A percentile compares a stretch with the other conserved stretches of the same genome.
Conservation (phyloP, 35 echinoderm and acorn worm species). For the Ptychodera flava region DNA sequence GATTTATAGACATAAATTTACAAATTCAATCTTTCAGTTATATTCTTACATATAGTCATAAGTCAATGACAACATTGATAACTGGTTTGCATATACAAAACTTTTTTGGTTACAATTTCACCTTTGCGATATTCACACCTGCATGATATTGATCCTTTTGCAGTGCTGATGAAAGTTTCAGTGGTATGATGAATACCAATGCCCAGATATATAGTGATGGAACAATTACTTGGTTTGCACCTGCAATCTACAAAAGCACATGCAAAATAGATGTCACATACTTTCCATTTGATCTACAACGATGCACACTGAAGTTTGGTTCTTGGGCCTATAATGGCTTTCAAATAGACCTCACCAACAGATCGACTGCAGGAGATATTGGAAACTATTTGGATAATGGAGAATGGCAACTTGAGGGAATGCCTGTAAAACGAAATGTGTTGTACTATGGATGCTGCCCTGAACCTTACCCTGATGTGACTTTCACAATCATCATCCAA, state of each 20-base stretch:
- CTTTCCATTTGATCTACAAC: constrained; percentile 92
- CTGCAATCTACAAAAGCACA: constrained; percentile 95
- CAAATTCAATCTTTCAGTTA: no score
- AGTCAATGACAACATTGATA: no score
- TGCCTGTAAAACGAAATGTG: constrained; percentile 62
- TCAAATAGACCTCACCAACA: constrained; percentile 53
- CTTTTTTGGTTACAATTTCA: no score
- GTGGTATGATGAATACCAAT: constrained; percentile 81
- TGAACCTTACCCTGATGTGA: constrained; percentile 63
- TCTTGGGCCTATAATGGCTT: constrained; percentile 90
- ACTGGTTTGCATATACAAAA: no score
- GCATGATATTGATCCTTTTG: no score
- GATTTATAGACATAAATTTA: no score
- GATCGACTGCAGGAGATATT: constrained; percentile 44
- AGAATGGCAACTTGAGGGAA: constrained; percentile 79
- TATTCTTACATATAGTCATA: no score
- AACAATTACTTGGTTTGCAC: constrained; percentile 70
- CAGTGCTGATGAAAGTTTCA: constrained; percentile 73
- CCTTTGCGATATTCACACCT: no score
- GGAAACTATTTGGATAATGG: constrained; percentile 76
- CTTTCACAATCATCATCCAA: constrained; percentile 77
- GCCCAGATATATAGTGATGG: constrained; percentile 44
- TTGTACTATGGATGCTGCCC: constrained; percentile 68
- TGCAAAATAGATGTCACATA: constrained; percentile 90
- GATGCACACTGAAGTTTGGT: constrained; percentile 67